phyloP scores from a whole-genome alignment of 2,797 vertebrate genomes.

The Xerus rutilus region DNA sequence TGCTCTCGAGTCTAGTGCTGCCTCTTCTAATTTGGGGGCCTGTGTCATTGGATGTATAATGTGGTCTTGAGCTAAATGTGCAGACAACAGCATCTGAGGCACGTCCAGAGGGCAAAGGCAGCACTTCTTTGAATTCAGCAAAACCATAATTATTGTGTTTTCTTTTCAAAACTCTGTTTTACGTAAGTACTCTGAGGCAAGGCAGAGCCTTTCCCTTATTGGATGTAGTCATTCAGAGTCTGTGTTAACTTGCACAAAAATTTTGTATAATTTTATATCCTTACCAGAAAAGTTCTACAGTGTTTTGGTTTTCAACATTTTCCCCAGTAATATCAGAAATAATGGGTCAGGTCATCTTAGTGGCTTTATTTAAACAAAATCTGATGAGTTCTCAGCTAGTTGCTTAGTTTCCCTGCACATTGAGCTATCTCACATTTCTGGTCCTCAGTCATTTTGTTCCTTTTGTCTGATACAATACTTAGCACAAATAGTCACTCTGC shows the following conservation, averaged over 20 bases:
- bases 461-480: not conserved
- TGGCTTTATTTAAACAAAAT: not conserved
- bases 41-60: conserved; percentile 53
- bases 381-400: not conserved
- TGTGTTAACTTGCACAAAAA: conserved; percentile 75
- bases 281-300: not conserved
- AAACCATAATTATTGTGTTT: conserved; percentile 84
- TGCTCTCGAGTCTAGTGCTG: not conserved
- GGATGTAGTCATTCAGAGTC: conserved; percentile 73
- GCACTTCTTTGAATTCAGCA: conserved; percentile 72
- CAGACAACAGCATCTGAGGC: conserved; percentile 80
- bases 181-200: conserved; percentile 83
- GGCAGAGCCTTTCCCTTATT: conserved; percentile 70
- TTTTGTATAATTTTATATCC: conserved; percentile 66
- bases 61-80: conserved; percentile 70
- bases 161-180: conserved; percentile 81
- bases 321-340: conserved; percentile 26
- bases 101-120: conserved; percentile 78
- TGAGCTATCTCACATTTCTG: not conserved
- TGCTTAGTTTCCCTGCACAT: not conserved
- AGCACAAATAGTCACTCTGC: not conserved
- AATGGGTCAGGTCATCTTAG: not conserved
- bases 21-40: conserved; percentile 46
- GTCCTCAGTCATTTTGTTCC: not conserved
- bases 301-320: not conserved